These are phyloP conservation scores for Prochilodus magdalenae DNA, from an alignment of 2,113 vertebrate genomes.

Conservation along the genomic window DNA sequence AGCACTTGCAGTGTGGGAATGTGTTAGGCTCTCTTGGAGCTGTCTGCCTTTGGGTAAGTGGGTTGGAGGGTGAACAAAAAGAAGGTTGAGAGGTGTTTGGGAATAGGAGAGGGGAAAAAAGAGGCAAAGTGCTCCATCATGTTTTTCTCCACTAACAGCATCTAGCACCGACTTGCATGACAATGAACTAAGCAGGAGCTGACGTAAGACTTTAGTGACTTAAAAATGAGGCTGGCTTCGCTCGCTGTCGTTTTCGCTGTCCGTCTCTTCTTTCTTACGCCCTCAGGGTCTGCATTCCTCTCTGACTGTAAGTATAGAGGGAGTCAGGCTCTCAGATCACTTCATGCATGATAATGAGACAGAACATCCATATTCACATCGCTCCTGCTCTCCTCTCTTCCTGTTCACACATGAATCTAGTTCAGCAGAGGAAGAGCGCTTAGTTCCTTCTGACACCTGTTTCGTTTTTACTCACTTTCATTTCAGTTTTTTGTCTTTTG, in stretches of 20 bases:
- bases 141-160: conserved; percentile 8
- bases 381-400: conserved; percentile 61
- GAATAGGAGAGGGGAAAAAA: too few relatives aligned
- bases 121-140: conserved; percentile 8
- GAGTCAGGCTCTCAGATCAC: conserved; percentile 57
- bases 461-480: neutral
- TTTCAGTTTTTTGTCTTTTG: neutral
- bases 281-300: conserved; percentile 53
- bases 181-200: conserved; percentile 8
- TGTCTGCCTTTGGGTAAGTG: neutral
- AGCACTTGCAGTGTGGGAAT: neutral
- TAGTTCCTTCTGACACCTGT: conserved; percentile 5
- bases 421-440: neutral
- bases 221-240: neutral
- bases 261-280: conserved; percentile 32
- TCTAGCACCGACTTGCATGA: conserved; percentile 26
- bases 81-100: neutral
- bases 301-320: conserved; percentile 11
- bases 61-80: neutral
- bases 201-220: neutral
- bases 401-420: conserved; percentile 13
- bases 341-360: conserved; percentile 70
- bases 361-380: conserved; percentile 67
- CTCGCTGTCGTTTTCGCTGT: neutral
- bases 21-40: neutral